Evolutionary conservation across 2,888 invertebrate species (phyloP).

Genomic region (Brenthis hecate): DNA sequence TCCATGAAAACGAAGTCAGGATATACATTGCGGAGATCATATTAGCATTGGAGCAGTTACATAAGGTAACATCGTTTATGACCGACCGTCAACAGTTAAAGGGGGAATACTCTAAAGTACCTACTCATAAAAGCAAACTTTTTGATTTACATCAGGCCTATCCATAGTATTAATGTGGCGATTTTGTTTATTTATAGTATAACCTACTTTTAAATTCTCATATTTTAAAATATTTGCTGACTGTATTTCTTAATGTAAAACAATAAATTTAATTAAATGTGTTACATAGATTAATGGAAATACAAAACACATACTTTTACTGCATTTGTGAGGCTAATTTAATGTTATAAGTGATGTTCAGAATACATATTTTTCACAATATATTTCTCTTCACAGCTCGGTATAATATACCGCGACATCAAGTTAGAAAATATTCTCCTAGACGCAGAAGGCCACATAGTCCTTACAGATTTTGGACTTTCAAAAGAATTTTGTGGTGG

Average conservation of each 20-base stretch:
- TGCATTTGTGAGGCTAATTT: no score
- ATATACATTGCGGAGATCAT: conserved; percentile 98
- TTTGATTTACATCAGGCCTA: neutral
- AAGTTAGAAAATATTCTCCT: conserved; percentile 98
- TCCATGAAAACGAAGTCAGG: conserved; percentile 93
- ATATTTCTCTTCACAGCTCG: conserved; percentile 85
- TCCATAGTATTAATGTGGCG: no score
- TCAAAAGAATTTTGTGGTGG: conserved; percentile 94
- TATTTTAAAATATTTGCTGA: no score
- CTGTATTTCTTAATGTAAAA: no score
- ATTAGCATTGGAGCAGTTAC: conserved; percentile 96
- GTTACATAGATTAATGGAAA: no score
- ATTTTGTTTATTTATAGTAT: no score
- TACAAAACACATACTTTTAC: no score
- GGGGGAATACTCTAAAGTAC: neutral
- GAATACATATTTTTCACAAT: neutral
- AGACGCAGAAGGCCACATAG: conserved; percentile 96
- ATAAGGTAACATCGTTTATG: conserved; percentile 85
- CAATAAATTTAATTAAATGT: no score
- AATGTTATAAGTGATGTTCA: neutral
- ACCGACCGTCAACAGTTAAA: neutral
- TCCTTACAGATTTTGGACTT: conserved; percentile 98
- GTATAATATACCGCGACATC: conserved; percentile 98
- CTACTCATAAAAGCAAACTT: neutral
- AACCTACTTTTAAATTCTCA: no score